Evolutionary conservation across 2,888 invertebrate species (phyloP).

Genomic region (Caenorhabditis sulstoni): DNA sequence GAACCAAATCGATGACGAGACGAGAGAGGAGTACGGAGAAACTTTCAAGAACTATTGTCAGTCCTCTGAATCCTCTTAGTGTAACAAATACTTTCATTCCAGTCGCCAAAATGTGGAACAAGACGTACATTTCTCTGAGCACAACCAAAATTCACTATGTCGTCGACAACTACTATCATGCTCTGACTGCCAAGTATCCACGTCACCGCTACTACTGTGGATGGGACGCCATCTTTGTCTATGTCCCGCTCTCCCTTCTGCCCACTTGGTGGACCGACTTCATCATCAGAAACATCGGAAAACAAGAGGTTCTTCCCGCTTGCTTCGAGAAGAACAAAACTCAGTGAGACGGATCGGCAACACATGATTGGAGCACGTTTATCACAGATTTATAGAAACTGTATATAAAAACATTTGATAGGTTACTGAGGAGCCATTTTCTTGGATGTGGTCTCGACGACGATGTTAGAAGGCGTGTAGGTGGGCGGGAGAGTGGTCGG

Average conservation of each 20-base stretch:
- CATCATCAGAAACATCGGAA: conserved; percentile 59
- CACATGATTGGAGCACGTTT: conserved; percentile 6
- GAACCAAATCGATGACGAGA: conserved; percentile 64
- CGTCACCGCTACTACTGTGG: conserved; percentile 74
- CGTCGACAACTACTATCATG: conserved; percentile 77
- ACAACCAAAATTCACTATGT: conserved; percentile 72
- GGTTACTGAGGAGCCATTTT: conserved; percentile 24
- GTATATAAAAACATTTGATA: conserved; percentile 41
- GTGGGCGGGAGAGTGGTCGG: conserved; percentile 44
- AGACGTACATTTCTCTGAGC: conserved; percentile 64
- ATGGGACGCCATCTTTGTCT: conserved; percentile 73
- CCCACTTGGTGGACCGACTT: conserved; percentile 71
- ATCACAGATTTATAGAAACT: conserved; percentile 17
- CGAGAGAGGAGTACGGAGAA: conserved; percentile 72
- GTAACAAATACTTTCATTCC: conserved; percentile 21
- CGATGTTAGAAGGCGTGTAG: conserved; percentile 32
- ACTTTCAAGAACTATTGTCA: conserved; percentile 74
- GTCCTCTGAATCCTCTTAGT: not conserved
- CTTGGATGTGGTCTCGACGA: conserved; percentile 34
- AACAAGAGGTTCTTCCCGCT: conserved; percentile 63
- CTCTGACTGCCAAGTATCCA: conserved; percentile 74
- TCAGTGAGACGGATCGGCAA: not conserved
- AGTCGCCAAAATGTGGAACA: conserved; percentile 72
- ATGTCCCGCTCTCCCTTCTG: conserved; percentile 70
- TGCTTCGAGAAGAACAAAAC: conserved; percentile 42